Percentiles rank a stretch among this genome's conserved stretches.
Evolutionary conservation across 2,113 vertebrate species (phyloP).

Genomic region (Corythaixoides concolor): DNA sequence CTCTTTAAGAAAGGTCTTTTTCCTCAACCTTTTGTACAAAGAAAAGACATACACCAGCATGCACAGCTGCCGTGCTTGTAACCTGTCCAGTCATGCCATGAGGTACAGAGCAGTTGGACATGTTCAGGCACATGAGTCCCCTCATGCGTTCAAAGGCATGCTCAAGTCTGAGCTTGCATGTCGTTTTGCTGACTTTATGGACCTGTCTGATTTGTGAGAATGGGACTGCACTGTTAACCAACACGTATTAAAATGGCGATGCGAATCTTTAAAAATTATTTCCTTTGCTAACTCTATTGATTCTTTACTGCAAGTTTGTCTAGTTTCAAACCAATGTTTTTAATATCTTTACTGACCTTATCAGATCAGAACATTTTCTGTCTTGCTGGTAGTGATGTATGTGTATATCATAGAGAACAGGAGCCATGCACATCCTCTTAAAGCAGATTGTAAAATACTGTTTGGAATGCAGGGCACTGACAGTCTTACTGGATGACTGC

Average conservation of each 20-base stretch:
- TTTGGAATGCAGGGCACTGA: background rate
- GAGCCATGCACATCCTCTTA: background rate
- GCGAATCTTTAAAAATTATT: background rate
- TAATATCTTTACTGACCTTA: background rate
- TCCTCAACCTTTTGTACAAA: background rate
- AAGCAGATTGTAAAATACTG: background rate
- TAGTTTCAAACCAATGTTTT: background rate
- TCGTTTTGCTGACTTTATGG: background rate
- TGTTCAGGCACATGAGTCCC: background rate
- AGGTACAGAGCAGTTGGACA: fast-evolving
- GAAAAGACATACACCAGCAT: too few relatives aligned
- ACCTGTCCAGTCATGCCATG: background rate
- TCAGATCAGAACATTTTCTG: background rate
- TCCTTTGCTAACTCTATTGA: background rate
- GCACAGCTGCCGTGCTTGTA: background rate
- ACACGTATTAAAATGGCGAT: background rate
- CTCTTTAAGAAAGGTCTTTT: background rate
- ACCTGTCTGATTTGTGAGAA: background rate
- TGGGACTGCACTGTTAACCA: background rate
- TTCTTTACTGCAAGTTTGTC: background rate
- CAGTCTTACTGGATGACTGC: background rate
- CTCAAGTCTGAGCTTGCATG: background rate
- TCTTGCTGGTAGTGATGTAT: background rate
- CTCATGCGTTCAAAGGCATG: background rate
- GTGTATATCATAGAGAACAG: background rate